Percentiles rank a stretch among this genome's conserved stretches.
These are phyloP conservation scores for Iguana delicatissima DNA, from an alignment of 2,797 vertebrate species.

Conservation along the genomic window DNA sequence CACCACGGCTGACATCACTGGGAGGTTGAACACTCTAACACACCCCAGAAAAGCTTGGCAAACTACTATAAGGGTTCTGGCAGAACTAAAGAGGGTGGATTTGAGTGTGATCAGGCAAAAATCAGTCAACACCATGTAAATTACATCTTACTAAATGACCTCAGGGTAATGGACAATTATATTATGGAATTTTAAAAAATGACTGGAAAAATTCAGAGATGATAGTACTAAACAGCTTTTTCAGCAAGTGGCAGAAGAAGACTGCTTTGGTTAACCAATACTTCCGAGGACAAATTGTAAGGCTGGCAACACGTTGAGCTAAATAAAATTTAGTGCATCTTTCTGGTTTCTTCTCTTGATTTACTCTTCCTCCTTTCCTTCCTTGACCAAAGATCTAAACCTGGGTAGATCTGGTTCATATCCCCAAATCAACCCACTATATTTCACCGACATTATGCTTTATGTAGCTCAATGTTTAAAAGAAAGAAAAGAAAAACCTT, in stretches of 20 bases:
- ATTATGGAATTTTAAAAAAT: neutral
- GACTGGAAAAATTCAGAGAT: neutral
- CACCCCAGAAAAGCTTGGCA: neutral
- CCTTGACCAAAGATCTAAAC: neutral
- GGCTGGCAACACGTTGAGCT: neutral
- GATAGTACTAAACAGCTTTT: neutral
- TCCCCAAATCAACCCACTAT: neutral
- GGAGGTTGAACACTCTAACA: neutral
- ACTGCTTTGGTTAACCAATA: neutral
- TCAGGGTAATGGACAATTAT: neutral
- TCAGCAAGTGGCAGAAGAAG: neutral
- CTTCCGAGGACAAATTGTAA: neutral
- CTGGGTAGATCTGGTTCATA: neutral
- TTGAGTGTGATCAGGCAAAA: neutral
- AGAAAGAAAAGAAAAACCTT: neutral
- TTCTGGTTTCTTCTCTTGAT: neutral
- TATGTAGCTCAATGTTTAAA: neutral
- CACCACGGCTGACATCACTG: neutral
- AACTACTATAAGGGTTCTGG: neutral
- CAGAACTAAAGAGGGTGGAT: neutral
- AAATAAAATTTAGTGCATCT: neutral
- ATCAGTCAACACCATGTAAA: neutral
- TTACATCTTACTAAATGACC: neutral
- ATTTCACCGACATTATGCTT: neutral
- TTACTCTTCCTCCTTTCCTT: neutral